A percentile compares a stretch with the other conserved stretches of the same genome.
These are phyloP conservation scores for Aporophyla lueneburgensis DNA, from an alignment of 2,888 invertebrate species.

Conservation along the genomic window DNA sequence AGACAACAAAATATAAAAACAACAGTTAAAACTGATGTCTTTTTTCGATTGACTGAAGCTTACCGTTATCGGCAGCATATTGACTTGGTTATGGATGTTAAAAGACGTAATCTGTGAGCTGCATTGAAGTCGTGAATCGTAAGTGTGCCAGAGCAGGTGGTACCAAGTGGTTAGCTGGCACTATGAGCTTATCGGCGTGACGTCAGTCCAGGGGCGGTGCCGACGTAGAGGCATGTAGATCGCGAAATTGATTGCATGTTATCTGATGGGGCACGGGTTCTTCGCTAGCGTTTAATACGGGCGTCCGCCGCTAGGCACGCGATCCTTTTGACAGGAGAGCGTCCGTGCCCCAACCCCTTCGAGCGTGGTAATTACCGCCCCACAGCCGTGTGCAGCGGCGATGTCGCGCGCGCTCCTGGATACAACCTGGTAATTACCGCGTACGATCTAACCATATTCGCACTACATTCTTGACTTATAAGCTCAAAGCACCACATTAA, in stretches of 20 bases:
- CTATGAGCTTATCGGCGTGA: slow-evolving; percentile 87
- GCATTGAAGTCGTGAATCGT: slow-evolving; percentile 70
- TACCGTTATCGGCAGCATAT: slow-evolving; percentile 42
- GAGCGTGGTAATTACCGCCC: slow-evolving; percentile 86
- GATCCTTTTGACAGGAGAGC: slow-evolving; percentile 89
- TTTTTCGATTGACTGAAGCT: slow-evolving; percentile 59
- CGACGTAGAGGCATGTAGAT: slow-evolving; percentile 90
- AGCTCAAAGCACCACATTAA: slow-evolving; percentile 12
- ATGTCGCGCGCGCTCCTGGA: slow-evolving; percentile 82
- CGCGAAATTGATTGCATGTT: slow-evolving; percentile 91
- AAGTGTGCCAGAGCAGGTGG: slow-evolving; percentile 78
- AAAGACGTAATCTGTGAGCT: slow-evolving; percentile 58
- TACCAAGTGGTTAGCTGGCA: slow-evolving; percentile 88
- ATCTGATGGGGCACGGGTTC: slow-evolving; percentile 90
- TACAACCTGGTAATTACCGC: slow-evolving; percentile 61
- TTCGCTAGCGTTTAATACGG: slow-evolving; percentile 90
- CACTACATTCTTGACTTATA: slow-evolving; percentile 45
- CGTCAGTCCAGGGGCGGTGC: slow-evolving; percentile 89
- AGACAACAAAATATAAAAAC: slow-evolving; percentile 75
- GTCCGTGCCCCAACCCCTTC: slow-evolving; percentile 84
- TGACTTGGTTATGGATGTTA: slow-evolving; percentile 32
- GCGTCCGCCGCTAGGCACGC: slow-evolving; percentile 88
- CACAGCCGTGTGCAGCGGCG: slow-evolving; percentile 86
- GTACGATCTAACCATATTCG: slow-evolving; percentile 55
- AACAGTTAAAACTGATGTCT: slow-evolving; percentile 66